Conservation (phyloP, 2,797 vertebrate genomes). For the Pyrocephalus nanus region DNA sequence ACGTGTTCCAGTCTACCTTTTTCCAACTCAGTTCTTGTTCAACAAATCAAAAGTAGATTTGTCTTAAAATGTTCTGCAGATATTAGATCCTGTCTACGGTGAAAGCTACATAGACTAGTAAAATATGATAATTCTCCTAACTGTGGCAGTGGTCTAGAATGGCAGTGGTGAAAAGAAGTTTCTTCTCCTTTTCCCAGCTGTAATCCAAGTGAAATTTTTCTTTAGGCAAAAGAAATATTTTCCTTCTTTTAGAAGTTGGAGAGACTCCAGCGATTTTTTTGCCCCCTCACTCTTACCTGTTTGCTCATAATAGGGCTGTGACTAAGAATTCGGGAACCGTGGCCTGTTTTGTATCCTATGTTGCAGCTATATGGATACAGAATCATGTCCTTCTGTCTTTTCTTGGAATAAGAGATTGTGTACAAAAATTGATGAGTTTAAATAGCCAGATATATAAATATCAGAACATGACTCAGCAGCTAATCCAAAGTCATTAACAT, state of each 20-base stretch:
- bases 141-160: neutral
- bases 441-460: neutral
- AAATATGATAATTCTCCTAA: neutral
- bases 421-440: neutral
- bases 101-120: neutral
- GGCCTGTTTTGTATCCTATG: neutral
- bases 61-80: neutral
- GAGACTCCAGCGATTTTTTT: neutral
- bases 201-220: neutral
- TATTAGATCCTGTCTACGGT: neutral
- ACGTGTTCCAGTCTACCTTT: neutral
- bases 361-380: neutral
- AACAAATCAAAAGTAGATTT: neutral
- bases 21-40: neutral
- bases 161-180: neutral
- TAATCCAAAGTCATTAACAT: neutral
- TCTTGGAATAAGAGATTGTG: neutral
- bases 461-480: neutral
- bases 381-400: neutral
- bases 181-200: neutral
- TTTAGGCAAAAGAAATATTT: neutral
- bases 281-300: neutral
- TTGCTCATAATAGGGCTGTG: neutral
- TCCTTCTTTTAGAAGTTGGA: neutral
- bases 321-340: neutral